Conservation (phyloP, 2,888 invertebrate species). For the Ramazzottius varieornatus region DNA sequence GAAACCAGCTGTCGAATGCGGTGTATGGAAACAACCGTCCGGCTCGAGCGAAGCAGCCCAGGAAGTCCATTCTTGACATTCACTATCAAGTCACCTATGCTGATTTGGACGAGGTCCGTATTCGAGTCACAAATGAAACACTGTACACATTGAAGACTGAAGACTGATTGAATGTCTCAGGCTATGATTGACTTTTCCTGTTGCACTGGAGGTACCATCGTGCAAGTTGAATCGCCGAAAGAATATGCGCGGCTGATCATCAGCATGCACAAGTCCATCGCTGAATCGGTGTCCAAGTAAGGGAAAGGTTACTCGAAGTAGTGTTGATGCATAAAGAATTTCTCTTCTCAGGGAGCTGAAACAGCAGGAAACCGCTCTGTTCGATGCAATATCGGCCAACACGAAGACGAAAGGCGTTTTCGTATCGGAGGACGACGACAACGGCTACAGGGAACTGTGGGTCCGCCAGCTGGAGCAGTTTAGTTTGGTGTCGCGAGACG, state of each 20-base stretch:
- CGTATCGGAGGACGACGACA: not conserved
- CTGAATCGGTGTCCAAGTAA: not conserved
- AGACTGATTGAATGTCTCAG: not conserved
- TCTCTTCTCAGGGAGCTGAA: not conserved
- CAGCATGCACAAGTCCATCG: not conserved
- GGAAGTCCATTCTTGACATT: not conserved
- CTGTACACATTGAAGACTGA: not conserved
- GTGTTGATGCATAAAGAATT: too few species aligned
- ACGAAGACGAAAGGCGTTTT: not conserved
- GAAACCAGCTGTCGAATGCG: not conserved
- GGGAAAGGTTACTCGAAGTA: too few species aligned
- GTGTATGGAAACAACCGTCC: not conserved
- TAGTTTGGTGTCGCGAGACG: not conserved
- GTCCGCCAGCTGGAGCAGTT: slow-evolving; percentile 1
- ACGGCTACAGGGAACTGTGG: not conserved
- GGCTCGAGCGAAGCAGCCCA: not conserved
- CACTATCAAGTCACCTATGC: not conserved
- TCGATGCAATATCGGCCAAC: not conserved
- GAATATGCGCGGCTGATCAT: not conserved
- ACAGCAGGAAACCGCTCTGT: not conserved
- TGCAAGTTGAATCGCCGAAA: not conserved
- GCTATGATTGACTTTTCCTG: not conserved
- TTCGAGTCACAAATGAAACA: not conserved
- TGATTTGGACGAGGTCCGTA: not conserved
- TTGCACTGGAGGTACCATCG: not conserved